Base-by-base conservation (phyloP, 2,113 vertebrate species). In the Rynchops niger region DNA sequence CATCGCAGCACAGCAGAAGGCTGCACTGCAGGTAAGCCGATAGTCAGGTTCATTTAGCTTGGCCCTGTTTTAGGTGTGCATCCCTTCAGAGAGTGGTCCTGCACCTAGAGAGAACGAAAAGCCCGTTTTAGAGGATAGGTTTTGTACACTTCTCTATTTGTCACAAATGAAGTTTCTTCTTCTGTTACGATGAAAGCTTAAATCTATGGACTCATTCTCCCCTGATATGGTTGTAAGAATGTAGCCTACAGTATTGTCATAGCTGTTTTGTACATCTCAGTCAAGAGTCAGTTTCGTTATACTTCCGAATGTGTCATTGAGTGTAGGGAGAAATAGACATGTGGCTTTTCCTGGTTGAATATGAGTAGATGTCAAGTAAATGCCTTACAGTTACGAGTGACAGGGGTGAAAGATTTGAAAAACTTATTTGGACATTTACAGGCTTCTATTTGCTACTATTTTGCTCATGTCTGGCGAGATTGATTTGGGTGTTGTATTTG, bases 1-100 rank as follows among this genome's bases (percentile, higher is more conserved):
- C 90, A 99, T 99, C 3, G 99, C 99, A 53, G 99, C 99, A 50
- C 99, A 99, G 56, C 99, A 99, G 97, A 99, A 99, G 97, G 99
- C 99, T 82, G 99, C 99, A 29, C 90, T 99, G 93, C 99, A 99
- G 99, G 99, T 99, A 70, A 97, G 97, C 27, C 62, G 22, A 34
- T 58, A 23, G 13, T 42, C 52, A 15, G 40, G 17, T 40, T 10
- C 50, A 45, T 59, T 86, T 36, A 59, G 12, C 21, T 72, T 82
- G 63, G 29, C 29, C 52, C 8, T 71, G 19, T 22, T 88, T 53
- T 12, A 67, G 69, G 3, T 43, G 12, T 50, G 30, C 13, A 21
- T 79, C 67, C 12, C 17, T 65, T 52, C 40, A 52, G 55, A 66
- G 45, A 83, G 25, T 63, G 86, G 36, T 43, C 19, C 14, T 82